Conservation (phyloP, 2,888 invertebrate species). For the Patella ulyssiponensis region DNA sequence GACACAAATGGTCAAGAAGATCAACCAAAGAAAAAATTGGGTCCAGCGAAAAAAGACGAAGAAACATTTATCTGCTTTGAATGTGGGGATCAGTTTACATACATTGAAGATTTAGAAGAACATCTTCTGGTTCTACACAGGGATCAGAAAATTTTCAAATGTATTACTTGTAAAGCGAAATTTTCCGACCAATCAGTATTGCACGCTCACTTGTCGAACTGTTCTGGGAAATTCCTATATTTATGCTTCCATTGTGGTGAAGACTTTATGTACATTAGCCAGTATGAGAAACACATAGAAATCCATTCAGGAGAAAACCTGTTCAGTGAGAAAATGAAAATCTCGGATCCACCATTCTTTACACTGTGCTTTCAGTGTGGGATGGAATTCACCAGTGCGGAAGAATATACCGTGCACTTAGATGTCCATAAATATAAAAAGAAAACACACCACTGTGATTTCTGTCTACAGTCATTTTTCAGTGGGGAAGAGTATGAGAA, state of each 20-base stretch:
- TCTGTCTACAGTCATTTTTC: conserved; percentile 1
- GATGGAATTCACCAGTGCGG: background rate
- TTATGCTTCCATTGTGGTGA: conserved; percentile 8
- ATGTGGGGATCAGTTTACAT: background rate
- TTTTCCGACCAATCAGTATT: background rate
- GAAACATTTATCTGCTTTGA: background rate
- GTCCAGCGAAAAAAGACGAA: background rate
- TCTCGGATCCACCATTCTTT: background rate
- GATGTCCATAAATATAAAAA: background rate
- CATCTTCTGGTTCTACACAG: background rate
- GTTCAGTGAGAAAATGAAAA: background rate
- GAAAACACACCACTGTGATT: background rate
- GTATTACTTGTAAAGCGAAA: conserved; percentile 3
- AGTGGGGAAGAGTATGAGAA: background rate
- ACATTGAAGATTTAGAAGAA: background rate
- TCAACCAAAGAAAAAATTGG: too few species aligned
- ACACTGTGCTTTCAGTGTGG: background rate
- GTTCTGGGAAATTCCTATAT: background rate
- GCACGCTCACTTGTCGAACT: background rate
- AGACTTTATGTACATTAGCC: conserved; percentile 1
- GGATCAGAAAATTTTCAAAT: conserved; percentile 3
- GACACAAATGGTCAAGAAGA: too few species aligned
- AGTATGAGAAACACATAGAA: background rate
- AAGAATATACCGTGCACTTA: background rate
- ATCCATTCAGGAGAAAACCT: conserved; percentile 3